Percentiles rank a stretch among this genome's conserved stretches.
These are phyloP conservation scores for Lindbergichthys nudifrons DNA, from an alignment of 2,797 vertebrate genomes.

Conservation along the genomic window DNA sequence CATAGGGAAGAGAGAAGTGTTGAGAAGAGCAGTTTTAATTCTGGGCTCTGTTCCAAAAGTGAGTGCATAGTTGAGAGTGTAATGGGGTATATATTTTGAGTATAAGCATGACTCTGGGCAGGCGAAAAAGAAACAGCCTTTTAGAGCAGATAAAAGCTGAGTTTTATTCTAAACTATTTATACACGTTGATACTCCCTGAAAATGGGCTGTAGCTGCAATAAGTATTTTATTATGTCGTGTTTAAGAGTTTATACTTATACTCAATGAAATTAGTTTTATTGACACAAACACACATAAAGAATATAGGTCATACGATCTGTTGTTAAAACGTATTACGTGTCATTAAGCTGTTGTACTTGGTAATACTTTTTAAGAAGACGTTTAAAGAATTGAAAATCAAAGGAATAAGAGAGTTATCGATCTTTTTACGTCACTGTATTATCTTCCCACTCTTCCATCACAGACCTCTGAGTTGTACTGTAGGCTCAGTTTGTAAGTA, in stretches of 20 bases:
- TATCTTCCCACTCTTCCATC: slow-evolving; percentile 13
- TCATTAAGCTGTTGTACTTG: slow-evolving; percentile 2
- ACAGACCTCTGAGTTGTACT: slow-evolving; percentile 8
- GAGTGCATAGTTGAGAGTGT: slow-evolving; percentile 61
- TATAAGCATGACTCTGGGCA: slow-evolving; percentile 38
- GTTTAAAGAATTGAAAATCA: not conserved
- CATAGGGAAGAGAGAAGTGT: slow-evolving; percentile 46
- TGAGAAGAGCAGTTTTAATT: slow-evolving; percentile 65
- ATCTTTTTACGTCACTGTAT: not conserved
- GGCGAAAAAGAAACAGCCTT: slow-evolving; percentile 40
- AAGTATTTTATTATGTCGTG: slow-evolving; percentile 2
- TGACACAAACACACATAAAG: too few species aligned
- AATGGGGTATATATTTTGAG: slow-evolving; percentile 57
- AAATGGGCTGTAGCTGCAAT: slow-evolving; percentile 13
- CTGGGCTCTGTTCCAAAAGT: slow-evolving; percentile 76
- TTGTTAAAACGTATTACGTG: not conserved
- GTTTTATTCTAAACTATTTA: slow-evolving; percentile 32
- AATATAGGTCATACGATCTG: not conserved
- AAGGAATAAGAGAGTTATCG: not conserved
- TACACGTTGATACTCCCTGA: slow-evolving; percentile 8
- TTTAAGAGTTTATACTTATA: not conserved
- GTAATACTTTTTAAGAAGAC: not conserved
- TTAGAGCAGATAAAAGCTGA: slow-evolving; percentile 31
- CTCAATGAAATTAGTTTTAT: too few species aligned
- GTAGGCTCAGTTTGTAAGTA: not conserved